A percentile compares a stretch with the other conserved stretches of the same genome.
Evolutionary conservation across 2,797 vertebrate species (phyloP).

Genomic region (Aplochiton taeniatus): DNA sequence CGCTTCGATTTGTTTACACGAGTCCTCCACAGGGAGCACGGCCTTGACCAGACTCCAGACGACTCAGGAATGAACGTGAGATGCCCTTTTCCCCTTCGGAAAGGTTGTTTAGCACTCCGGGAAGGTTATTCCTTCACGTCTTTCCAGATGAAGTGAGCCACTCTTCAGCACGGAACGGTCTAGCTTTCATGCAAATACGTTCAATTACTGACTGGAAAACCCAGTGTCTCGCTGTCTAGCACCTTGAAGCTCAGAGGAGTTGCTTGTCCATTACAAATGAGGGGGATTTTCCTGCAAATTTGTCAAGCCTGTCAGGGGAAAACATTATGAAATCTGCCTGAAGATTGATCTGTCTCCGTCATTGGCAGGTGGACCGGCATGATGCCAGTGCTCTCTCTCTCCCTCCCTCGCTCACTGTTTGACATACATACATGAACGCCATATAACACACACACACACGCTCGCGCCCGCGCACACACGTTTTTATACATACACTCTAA

Average conservation of each 20-base stretch:
- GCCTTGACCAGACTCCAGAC: no score
- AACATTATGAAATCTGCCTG: constrained; percentile 55
- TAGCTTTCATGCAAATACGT: background rate
- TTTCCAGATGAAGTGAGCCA: no score
- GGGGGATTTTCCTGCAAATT: constrained; percentile 67
- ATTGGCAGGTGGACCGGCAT: constrained; percentile 37
- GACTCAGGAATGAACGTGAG: no score
- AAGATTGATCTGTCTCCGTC: constrained; percentile 51
- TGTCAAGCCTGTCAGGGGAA: constrained; percentile 66
- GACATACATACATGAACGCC: constrained; percentile 1
- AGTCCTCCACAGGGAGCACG: no score
- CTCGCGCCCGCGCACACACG: constrained; percentile 25
- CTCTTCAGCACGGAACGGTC: no score
- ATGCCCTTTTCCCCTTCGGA: no score
- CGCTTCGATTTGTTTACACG: no score
- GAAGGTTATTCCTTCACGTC: no score
- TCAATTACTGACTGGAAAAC: constrained; percentile 34
- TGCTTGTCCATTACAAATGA: constrained; percentile 62
- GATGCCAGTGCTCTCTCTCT: constrained; percentile 36
- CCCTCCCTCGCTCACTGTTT: background rate
- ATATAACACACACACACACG: constrained; percentile 5
- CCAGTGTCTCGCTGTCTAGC: constrained; percentile 40
- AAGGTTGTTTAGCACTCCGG: no score
- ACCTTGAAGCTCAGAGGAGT: constrained; percentile 63
- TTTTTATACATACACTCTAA: constrained; percentile 12